Evolutionary conservation across 2,113 vertebrate genomes (phyloP), one percentile per base, ranked within the genome.

Genomic region (Athene cunicularia): DNA sequence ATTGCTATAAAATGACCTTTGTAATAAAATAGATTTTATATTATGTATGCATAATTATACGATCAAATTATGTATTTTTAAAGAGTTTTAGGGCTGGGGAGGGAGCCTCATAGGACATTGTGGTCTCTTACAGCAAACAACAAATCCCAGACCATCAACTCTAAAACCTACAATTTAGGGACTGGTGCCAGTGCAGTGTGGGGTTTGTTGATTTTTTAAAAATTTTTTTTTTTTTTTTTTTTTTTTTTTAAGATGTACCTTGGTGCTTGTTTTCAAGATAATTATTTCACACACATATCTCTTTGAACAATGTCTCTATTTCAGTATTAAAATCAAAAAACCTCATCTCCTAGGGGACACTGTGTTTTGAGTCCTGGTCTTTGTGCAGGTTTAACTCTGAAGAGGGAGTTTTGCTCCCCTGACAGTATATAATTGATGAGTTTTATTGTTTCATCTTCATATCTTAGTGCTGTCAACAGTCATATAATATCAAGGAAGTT

Each of bases 111-210:
- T 59, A 30, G n/a, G 32, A 64, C 66, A 41, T 6, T 24, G 8
- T 22, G 5, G 7, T 45, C 12, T 59, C 49, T n/a, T 23, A 18
- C 7, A 53, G 17, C 23, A 53, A 47, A 43, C 7, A 35, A 27
- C 16, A 84, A 70, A 37, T 55, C 27, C 15, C n/a, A 74, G 45
- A 13, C 9, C 10, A 28, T 62, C 16, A 52, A 1, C 18, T n/a
- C n/a, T 24, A 7, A 49, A 77, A 33, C 6, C 3, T 24, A 1
- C 1, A 5, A 6, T 4, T 52, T 28, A n/a, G 33, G 41, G 21
- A 7, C n/a, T 37, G 33, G 12, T 33, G 35, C 32, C 0, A 0
- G 23, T 23, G 28, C 41, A 27, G 13, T 33, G 11, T 4, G 59
- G 5, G 28, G 30, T 27, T 64, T 32, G 1, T 8, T 58, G 27